Conservation (phyloP, 2,888 invertebrate species). For the Xylota segnis region DNA sequence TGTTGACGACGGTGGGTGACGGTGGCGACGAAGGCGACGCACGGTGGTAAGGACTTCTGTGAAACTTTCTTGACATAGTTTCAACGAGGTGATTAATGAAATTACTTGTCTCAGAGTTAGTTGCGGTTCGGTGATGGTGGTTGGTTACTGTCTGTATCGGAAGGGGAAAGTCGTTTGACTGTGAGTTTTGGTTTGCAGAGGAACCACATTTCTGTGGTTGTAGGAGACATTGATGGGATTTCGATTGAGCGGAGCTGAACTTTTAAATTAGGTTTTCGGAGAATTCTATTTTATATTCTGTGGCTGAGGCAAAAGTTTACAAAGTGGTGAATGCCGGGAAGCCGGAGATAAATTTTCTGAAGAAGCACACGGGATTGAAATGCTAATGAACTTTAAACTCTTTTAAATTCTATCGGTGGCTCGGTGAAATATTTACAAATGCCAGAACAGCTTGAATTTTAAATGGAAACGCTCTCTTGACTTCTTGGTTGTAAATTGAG, state of each 20-base stretch:
- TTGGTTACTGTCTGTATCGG: constrained; percentile 18
- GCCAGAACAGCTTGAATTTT: constrained; percentile 44
- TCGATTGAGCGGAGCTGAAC: constrained; percentile 65
- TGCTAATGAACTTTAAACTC: constrained; percentile 52
- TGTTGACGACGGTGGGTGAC: constrained; percentile 2
- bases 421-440: constrained; percentile 55
- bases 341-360: constrained; percentile 13
- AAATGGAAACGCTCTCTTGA: constrained; percentile 12
- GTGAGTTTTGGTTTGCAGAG: constrained; percentile 34
- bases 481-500: constrained; percentile 1
- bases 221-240: constrained; percentile 73
- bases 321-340: constrained; percentile 56
- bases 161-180: constrained; percentile 41
- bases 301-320: constrained; percentile 61
- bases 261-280: constrained; percentile 69
- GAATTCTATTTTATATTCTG: constrained; percentile 67
- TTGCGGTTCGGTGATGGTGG: constrained; percentile 28
- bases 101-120: constrained; percentile 69
- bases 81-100: constrained; percentile 75
- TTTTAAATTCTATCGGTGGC: constrained; percentile 44
- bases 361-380: constrained; percentile 56
- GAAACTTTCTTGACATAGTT: constrained; percentile 74
- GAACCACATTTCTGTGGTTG: constrained; percentile 54
- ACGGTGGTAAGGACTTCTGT: constrained; percentile 12
- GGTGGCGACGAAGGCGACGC: no score